Percentiles rank a stretch among this genome's conserved stretches.
Conservation (phyloP, 2,888 invertebrate genomes). For the Liopterus haemorrhoidalis region DNA sequence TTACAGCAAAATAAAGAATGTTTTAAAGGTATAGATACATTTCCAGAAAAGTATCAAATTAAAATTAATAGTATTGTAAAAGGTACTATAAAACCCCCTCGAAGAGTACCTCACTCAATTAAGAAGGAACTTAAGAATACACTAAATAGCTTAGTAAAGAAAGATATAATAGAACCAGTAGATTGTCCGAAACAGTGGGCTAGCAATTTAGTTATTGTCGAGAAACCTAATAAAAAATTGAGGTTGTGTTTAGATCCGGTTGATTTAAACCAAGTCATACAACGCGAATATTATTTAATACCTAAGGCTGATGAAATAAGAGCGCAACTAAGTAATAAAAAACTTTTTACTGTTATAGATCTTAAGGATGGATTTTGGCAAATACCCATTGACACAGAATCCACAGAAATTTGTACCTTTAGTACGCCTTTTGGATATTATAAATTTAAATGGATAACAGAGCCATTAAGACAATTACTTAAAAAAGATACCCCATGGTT, state of each 20-base stretch:
- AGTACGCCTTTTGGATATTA: constrained; percentile 28
- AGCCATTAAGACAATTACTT: constrained; percentile 16
- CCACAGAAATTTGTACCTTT: constrained; percentile 16
- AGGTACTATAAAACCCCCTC: constrained; percentile 10
- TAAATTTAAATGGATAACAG: constrained; percentile 27
- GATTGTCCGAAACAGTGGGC: too few relatives aligned
- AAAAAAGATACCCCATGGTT: constrained; percentile 22
- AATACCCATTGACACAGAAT: constrained; percentile 7
- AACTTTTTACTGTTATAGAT: constrained; percentile 23
- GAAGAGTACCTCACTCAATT: constrained; percentile 19
- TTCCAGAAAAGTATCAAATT: constrained; percentile 16
- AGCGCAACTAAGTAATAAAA: constrained; percentile 17
- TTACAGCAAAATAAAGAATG: constrained; percentile 13
- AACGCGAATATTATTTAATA: constrained; percentile 33
- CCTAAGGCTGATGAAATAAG: constrained; percentile 32
- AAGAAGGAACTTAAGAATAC: constrained; percentile 13
- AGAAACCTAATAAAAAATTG: constrained; percentile 1
- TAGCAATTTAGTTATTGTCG: too few relatives aligned
- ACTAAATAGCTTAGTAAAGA: constrained; percentile 12
- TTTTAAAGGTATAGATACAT: constrained; percentile 19
- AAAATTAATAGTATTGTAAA: constrained; percentile 12
- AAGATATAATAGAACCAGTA: not conserved
- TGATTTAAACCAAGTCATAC: constrained; percentile 32
- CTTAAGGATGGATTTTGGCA: constrained; percentile 27
- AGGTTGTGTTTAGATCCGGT: constrained; percentile 27